These are phyloP conservation scores for Miltochrista miniata DNA, from an alignment of 2,888 invertebrate species.

Conservation along the genomic window DNA sequence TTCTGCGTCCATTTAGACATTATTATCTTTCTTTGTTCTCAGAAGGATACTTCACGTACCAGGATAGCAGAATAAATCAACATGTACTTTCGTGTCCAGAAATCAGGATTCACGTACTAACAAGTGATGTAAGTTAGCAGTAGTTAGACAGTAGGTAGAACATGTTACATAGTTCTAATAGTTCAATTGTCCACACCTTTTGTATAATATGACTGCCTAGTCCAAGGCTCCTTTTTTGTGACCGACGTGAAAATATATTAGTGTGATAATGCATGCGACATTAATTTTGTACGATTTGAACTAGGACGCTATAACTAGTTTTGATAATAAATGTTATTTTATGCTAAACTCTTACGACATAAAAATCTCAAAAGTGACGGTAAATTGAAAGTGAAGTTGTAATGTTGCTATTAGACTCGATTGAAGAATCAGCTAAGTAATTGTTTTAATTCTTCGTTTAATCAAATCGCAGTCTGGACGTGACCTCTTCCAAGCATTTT, in stretches of 20 bases:
- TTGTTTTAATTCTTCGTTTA: too few relatives aligned
- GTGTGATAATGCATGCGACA: not conserved
- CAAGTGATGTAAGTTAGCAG: constrained; percentile 59
- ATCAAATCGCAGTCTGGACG: too few relatives aligned
- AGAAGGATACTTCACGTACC: constrained; percentile 52
- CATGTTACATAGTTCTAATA: constrained; percentile 32
- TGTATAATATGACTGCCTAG: constrained; percentile 21
- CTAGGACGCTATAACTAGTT: not conserved
- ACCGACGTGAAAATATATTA: constrained; percentile 8
- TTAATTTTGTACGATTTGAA: not conserved
- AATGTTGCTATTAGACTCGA: too few relatives aligned
- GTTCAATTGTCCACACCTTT: constrained; percentile 40
- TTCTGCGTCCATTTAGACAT: too few relatives aligned
- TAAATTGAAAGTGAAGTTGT: too few relatives aligned
- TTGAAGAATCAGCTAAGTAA: too few relatives aligned
- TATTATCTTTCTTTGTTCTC: constrained; percentile 15
- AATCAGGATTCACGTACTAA: constrained; percentile 31
- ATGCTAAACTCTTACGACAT: too few relatives aligned
- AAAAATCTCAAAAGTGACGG: too few relatives aligned
- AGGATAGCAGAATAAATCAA: constrained; percentile 54
- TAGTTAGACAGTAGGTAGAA: constrained; percentile 41
- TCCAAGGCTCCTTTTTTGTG: constrained; percentile 7
- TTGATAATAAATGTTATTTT: too few relatives aligned
- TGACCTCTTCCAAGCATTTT: too few relatives aligned
- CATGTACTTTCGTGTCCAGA: constrained; percentile 30